Conservation (phyloP, 2,888 invertebrate species). For the Meta bourneti region DNA sequence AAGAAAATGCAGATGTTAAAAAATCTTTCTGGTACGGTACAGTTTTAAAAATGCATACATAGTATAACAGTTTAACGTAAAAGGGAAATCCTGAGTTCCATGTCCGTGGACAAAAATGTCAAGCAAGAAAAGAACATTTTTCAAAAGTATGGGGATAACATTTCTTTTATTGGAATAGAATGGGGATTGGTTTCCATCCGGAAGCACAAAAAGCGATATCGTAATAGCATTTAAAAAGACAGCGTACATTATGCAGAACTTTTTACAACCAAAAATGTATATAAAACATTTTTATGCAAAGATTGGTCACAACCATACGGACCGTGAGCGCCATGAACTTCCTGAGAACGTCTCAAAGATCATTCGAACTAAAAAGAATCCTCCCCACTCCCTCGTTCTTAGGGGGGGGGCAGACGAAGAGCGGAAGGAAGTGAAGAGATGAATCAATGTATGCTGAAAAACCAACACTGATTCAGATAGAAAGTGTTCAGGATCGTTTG, state of each 20-base stretch:
- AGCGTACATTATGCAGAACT: constrained; percentile 71
- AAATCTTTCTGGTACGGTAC: no score
- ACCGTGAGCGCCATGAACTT: constrained; percentile 6
- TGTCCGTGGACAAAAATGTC: constrained; percentile 10
- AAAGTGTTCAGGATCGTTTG: constrained; percentile 59
- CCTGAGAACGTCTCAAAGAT: constrained; percentile 16
- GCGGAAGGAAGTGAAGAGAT: constrained; percentile 10
- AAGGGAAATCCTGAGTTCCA: constrained; percentile 39
- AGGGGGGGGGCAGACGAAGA: constrained; percentile 10
- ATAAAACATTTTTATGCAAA: constrained; percentile 75
- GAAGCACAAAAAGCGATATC: constrained; percentile 69
- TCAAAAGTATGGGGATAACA: background rate
- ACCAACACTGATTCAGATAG: constrained; percentile 48
- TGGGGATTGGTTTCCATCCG: background rate
- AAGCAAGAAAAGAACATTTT: constrained; percentile 22
- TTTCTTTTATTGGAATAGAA: background rate
- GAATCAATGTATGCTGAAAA: constrained; percentile 61
- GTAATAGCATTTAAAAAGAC: constrained; percentile 76
- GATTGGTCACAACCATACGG: constrained; percentile 39
- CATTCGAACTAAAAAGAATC: constrained; percentile 14
- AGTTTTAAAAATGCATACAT: background rate
- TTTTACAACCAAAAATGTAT: constrained; percentile 38
- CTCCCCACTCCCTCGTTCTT: background rate
- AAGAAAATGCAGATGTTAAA: no score
- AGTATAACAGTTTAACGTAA: constrained; percentile 40